Conservation (phyloP, 2,888 invertebrate species). For the Drosophila neoperkinsi region DNA sequence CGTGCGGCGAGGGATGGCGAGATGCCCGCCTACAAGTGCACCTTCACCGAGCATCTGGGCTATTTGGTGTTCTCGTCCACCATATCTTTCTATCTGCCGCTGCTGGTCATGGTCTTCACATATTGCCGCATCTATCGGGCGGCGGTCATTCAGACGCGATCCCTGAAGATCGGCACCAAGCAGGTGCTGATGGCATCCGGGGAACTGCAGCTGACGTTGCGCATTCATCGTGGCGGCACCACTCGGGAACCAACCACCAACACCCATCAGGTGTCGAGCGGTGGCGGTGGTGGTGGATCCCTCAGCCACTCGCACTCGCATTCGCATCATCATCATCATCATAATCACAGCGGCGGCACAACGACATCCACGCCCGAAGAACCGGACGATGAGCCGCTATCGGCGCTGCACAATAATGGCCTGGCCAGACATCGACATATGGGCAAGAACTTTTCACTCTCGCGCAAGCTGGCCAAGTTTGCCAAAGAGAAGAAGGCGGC, state of each 20-base stretch:
- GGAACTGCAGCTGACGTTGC: slow-evolving; percentile 93
- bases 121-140: slow-evolving; percentile 98
- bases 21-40: slow-evolving; percentile 94
- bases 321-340: slow-evolving; percentile 83
- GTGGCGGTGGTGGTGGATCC: slow-evolving; percentile 84
- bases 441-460: slow-evolving; percentile 96
- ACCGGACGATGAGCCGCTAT: slow-evolving; percentile 89
- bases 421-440: slow-evolving; percentile 90
- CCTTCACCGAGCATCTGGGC: slow-evolving; percentile 98
- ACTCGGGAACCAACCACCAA: slow-evolving; percentile 87
- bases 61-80: slow-evolving; percentile 99
- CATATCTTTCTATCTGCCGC: slow-evolving; percentile 98
- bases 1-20: slow-evolving; percentile 93
- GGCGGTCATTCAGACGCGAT: slow-evolving; percentile 95
- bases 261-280: slow-evolving; percentile 62
- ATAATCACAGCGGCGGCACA: slow-evolving; percentile 83
- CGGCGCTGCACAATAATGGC: slow-evolving; percentile 92
- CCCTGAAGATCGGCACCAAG: slow-evolving; percentile 95
- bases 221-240: slow-evolving; percentile 96
- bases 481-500: slow-evolving; percentile 99
- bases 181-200: slow-evolving; percentile 94
- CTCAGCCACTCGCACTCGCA: slow-evolving; percentile 82
- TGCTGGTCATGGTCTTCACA: slow-evolving; percentile 99
- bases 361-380: slow-evolving; percentile 89
- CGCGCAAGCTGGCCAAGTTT: slow-evolving; percentile 96